phyloP scores from a whole-genome alignment of 2,888 invertebrate species.

The Sminthurinus aureus region DNA sequence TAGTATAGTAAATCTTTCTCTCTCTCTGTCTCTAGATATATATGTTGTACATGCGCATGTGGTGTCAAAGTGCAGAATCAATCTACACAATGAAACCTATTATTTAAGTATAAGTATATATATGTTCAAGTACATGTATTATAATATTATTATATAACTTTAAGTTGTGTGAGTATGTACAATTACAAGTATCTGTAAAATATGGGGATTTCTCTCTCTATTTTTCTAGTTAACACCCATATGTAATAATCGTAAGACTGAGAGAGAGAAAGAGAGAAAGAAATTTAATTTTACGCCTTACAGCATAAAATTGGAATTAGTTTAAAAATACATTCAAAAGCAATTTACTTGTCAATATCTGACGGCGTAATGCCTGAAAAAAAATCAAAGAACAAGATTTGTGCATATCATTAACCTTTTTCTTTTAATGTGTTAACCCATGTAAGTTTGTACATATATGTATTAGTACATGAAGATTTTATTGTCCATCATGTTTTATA shows the following conservation, averaged over 20 bases:
- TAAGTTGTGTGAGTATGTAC: not conserved
- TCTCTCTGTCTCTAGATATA: not conserved
- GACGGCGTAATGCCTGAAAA: slow-evolving; percentile 75
- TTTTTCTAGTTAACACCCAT: not conserved
- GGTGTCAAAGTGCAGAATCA: not conserved
- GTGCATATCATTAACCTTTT: not conserved
- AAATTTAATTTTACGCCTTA: slow-evolving; percentile 2
- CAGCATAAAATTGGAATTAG: not conserved
- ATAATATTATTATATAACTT: not conserved
- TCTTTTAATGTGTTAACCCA: not conserved
- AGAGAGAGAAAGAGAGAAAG: not conserved
- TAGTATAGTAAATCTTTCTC: too few species aligned
- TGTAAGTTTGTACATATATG: not conserved
- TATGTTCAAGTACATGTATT: not conserved
- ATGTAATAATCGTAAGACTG: not conserved
- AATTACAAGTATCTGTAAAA: too few species aligned
- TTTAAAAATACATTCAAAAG: slow-evolving; percentile 69
- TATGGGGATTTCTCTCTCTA: not conserved
- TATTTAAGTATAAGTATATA: not conserved
- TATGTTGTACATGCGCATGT: not conserved
- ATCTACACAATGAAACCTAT: not conserved
- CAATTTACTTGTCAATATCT: slow-evolving; percentile 98
- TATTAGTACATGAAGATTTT: not conserved
- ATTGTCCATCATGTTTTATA: not conserved
- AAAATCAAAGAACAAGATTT: not conserved